phyloP scores from a whole-genome alignment of 2,888 invertebrate genomes.

The Parnassius glacialis region DNA sequence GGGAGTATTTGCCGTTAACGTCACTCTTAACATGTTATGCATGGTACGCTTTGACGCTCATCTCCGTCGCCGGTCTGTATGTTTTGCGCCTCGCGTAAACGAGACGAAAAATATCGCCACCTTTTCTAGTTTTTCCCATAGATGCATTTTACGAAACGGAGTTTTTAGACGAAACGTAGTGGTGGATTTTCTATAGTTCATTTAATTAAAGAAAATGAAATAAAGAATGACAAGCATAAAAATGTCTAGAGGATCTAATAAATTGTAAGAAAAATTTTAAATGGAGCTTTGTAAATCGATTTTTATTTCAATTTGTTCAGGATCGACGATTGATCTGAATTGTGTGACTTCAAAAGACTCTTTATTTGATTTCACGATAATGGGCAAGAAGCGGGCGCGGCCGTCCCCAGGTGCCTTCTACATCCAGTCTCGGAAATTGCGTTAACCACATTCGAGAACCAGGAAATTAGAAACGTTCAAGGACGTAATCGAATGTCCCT shows the following conservation, averaged over 20 bases:
- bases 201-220: too few species aligned
- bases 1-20: too few species aligned
- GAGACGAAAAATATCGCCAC: too few species aligned
- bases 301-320: constrained; percentile 26
- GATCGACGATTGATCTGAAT: constrained; percentile 54
- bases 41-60: too few species aligned
- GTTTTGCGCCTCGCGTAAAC: too few species aligned
- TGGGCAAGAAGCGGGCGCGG: constrained; percentile 51
- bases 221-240: neutral
- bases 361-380: constrained; percentile 74
- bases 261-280: constrained; percentile 16
- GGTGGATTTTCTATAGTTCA: too few species aligned
- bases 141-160: too few species aligned
- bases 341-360: constrained; percentile 59
- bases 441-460: constrained; percentile 76
- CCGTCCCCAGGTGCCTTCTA: constrained; percentile 62
- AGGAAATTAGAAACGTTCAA: constrained; percentile 80
- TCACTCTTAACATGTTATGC: too few species aligned
- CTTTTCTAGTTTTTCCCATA: too few species aligned
- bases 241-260: constrained; percentile 4
- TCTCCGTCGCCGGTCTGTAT: too few species aligned
- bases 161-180: too few species aligned
- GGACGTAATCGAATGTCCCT: constrained; percentile 76
- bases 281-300: constrained; percentile 14
- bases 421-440: constrained; percentile 75